A percentile compares a stretch with the other conserved stretches of the same genome.
These are phyloP conservation scores for Halocynthia roretzi DNA, from an alignment of 23 tunicate genomes.

Conservation along the genomic window DNA sequence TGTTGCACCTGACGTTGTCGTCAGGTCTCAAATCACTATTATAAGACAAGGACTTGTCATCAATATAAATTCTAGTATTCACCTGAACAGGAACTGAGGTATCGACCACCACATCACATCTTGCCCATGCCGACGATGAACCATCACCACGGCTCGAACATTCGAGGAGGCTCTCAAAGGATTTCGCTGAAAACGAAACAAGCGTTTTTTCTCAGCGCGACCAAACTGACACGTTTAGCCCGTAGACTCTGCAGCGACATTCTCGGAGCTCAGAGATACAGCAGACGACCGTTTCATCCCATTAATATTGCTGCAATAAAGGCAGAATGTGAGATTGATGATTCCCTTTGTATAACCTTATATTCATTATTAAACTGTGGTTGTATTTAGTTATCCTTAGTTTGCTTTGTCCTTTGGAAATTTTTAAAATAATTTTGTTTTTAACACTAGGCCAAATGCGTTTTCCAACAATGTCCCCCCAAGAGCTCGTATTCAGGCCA, in stretches of 20 bases:
- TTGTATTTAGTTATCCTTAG: not conserved
- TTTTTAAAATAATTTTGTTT: not conserved
- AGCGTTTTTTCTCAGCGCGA: slow-evolving; percentile 83
- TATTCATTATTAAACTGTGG: not conserved
- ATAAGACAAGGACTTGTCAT: not conserved
- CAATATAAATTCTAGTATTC: not conserved
- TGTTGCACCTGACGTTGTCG: too few species aligned
- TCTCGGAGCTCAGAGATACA: slow-evolving; percentile 45
- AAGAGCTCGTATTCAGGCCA: slow-evolving; percentile 16
- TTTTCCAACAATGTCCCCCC: slow-evolving; percentile 33
- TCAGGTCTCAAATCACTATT: too few species aligned
- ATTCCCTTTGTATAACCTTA: not conserved
- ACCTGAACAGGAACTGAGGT: slow-evolving; percentile 60
- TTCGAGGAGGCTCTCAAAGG: slow-evolving; percentile 30
- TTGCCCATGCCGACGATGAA: slow-evolving; percentile 28
- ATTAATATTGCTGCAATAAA: slow-evolving; percentile 78
- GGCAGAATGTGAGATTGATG: slow-evolving; percentile 73
- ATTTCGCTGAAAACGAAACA: slow-evolving; percentile 83
- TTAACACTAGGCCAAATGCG: slow-evolving; percentile 54
- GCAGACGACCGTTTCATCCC: slow-evolving; percentile 70
- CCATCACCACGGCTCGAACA: slow-evolving; percentile 30
- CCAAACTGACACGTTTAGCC: slow-evolving; percentile 73
- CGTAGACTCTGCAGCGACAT: slow-evolving; percentile 74
- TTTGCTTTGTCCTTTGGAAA: not conserved
- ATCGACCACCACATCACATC: slow-evolving; percentile 45